Base-by-base conservation (phyloP, 2,888 invertebrate species). In the Drosophila conformis region DNA sequence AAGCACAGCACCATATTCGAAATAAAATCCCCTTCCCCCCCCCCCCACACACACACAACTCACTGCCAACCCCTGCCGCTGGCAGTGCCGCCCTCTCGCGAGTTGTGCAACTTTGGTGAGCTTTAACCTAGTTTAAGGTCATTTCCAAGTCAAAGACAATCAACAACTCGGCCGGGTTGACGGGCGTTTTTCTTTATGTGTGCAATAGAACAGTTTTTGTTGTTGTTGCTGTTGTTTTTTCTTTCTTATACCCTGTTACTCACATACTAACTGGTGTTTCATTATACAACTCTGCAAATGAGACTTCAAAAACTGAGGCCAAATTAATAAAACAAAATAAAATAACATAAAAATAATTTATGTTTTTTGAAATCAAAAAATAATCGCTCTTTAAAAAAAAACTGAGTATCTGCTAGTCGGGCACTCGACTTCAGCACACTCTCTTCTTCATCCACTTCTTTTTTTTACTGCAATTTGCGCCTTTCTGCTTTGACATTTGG, bases 51-150 rank as follows among this genome's bases (percentile, higher is more conserved):
- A 29, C 7, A n/a, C 11, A 15, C 2, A 29, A 11, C n/a, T n/a
- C 5, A 29, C 3, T 2, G 4, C 18, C 51, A 46, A 36, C 49
- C 49, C 46, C 54, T 27, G n/a, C 52, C 35, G 15, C 6, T 25
- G 15, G 4, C 4, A 46, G 46, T 25, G 46, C 25, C 46, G 15
- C 36, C 21, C 8, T 31, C 21, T 13, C 54, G 18, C 49, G 33
- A 40, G 68, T 66, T 77, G 70, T 82, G 73, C 70, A 86, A 81
- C 83, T 78, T 80, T 79, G 61, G 71, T 83, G 80, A 90, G 91
- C 92, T 92, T 92, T 91, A 91, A 91, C 92, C 92, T 86, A 92
- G 90, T 91, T 92, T 90, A 91, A 92, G 92, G 92, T 92, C 92
- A 92, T 91, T 90, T 79, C 68, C 73, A 75, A 89, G 79, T 82